These are phyloP conservation scores for Aporrectodea caliginosa DNA, from an alignment of 1,140 invertebrate species.

Conservation along the genomic window DNA sequence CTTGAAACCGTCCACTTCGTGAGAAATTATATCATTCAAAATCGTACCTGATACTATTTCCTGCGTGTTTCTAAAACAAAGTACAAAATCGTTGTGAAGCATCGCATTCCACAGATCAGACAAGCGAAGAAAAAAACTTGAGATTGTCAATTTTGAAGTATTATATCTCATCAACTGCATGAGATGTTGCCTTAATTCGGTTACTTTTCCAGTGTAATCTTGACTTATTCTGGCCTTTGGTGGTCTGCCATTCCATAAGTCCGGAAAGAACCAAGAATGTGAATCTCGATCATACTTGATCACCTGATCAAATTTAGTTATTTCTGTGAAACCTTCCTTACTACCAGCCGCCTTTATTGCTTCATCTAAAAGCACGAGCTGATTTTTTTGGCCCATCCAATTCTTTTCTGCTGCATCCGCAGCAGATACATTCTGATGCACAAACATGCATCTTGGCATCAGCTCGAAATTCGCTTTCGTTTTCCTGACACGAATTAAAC, in stretches of 20 bases:
- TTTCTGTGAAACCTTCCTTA: background rate
- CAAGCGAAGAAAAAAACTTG: no score
- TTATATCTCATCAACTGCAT: no score
- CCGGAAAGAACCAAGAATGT: background rate
- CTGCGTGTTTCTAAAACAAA: no score
- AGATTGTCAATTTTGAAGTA: no score
- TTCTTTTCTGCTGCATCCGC: background rate
- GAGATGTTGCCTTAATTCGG: no score
- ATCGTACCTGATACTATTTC: no score
- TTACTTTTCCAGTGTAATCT: no score
- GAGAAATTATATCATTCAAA: no score
- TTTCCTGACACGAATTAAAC: background rate
- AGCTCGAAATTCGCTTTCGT: background rate
- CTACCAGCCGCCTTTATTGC: background rate
- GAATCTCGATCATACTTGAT: background rate
- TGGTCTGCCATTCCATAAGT: background rate
- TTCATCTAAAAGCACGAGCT: background rate
- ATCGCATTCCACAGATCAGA: no score
- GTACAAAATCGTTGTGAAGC: no score
- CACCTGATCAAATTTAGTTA: background rate
- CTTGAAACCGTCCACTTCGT: no score
- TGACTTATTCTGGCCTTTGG: background rate
- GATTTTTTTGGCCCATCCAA: background rate
- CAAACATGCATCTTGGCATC: background rate
- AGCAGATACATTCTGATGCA: constrained; percentile 1